These are phyloP conservation scores for Corythaeola cristata DNA, from an alignment of 2,113 vertebrate genomes.

Conservation along the genomic window DNA sequence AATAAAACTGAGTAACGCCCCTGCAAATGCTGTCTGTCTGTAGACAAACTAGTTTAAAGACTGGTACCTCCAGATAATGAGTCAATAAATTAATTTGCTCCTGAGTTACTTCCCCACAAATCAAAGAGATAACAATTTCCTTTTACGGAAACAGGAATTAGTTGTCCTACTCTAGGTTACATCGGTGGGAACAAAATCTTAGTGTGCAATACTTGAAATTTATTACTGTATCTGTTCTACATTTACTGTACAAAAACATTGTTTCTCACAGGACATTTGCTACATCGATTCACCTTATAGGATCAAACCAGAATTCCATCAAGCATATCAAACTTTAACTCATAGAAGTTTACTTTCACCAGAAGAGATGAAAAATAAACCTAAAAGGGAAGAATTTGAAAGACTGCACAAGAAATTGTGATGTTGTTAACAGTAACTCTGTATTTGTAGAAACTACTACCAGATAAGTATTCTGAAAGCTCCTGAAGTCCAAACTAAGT, in stretches of 20 bases:
- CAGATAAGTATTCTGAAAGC: not conserved
- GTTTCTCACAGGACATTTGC: not conserved
- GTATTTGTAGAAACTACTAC: not conserved
- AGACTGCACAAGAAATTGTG: not conserved
- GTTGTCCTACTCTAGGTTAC: not conserved
- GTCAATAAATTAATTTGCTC: not conserved
- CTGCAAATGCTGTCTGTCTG: not conserved
- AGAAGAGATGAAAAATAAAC: not conserved
- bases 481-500: not conserved
- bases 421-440: not conserved
- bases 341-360: not conserved
- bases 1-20: not conserved
- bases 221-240: not conserved
- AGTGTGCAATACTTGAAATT: not conserved
- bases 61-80: not conserved
- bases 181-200: not conserved
- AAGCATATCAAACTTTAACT: not conserved
- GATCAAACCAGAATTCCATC: not conserved
- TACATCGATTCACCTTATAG: not conserved
- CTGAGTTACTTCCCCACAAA: not conserved
- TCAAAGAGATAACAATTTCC: not conserved
- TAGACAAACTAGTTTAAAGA: not conserved
- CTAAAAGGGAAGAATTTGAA: not conserved
- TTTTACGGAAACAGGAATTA: not conserved
- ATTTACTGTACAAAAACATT: accelerated